Conservation (phyloP, 1,140 invertebrate genomes). For the Ostrea denselamellosa region DNA sequence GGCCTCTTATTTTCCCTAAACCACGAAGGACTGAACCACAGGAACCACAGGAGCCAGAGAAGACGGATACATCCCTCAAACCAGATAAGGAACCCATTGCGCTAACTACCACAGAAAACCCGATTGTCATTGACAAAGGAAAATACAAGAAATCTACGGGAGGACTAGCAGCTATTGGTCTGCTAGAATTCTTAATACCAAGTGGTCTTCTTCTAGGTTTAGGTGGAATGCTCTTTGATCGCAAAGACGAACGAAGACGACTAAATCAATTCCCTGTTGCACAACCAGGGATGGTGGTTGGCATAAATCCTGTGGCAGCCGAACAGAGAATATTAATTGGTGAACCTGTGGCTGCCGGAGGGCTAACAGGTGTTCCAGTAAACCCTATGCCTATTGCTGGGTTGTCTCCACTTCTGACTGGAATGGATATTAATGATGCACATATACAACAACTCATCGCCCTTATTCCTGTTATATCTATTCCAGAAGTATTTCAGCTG, state of each 20-base stretch:
- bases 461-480: not conserved
- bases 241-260: not conserved
- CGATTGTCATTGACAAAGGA: not conserved
- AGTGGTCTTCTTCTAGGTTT: not conserved
- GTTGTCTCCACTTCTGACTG: not conserved
- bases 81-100: not conserved
- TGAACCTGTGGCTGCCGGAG: not conserved
- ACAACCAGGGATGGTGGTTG: not conserved
- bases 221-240: not conserved
- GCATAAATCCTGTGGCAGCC: not conserved
- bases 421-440: conserved; percentile 6
- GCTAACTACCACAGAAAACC: not conserved
- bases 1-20: not conserved
- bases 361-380: not conserved
- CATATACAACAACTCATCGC: not conserved
- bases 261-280: not conserved
- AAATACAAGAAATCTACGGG: not conserved
- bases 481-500: not conserved
- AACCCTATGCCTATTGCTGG: not conserved
- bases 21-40: not conserved
- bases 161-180: not conserved
- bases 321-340: not conserved
- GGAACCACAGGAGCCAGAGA: not conserved
- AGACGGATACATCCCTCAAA: not conserved
- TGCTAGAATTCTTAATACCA: not conserved